Conservation (phyloP, 2,888 invertebrate genomes). For the Rhingia campestris region DNA sequence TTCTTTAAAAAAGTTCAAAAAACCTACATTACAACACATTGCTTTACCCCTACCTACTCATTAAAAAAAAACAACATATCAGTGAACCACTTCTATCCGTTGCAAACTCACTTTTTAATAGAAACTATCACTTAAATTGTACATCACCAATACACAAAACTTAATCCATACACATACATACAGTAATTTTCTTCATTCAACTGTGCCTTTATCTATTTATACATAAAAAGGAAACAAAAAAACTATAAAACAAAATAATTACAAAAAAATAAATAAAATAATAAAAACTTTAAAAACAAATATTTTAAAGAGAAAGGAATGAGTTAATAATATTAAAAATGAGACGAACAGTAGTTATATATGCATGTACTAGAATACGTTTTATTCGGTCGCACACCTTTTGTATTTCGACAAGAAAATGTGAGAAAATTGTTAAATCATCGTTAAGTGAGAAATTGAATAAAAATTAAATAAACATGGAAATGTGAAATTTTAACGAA, state of each 20-base stretch:
- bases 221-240: slow-evolving; percentile 2
- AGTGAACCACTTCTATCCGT: not conserved
- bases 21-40: too few species aligned
- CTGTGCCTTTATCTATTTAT: slow-evolving; percentile 64
- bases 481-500: slow-evolving; percentile 4
- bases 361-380: slow-evolving; percentile 19
- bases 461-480: slow-evolving; percentile 3
- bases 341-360: not conserved
- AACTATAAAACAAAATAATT: slow-evolving; percentile 5
- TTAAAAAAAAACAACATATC: slow-evolving; percentile 9
- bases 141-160: not conserved
- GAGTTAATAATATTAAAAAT: too few species aligned
- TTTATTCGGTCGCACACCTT: slow-evolving; percentile 22
- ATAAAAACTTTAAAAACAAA: not conserved
- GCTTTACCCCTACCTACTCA: too few species aligned
- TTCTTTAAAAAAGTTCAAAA: too few species aligned
- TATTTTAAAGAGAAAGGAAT: not conserved
- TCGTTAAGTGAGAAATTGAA: slow-evolving; percentile 17
- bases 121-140: slow-evolving; percentile 2
- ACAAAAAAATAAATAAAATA: not conserved
- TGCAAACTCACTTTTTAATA: not conserved
- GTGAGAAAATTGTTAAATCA: slow-evolving; percentile 27
- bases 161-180: slow-evolving; percentile 10
- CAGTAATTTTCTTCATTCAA: slow-evolving; percentile 44
- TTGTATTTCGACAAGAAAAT: slow-evolving; percentile 35